phyloP scores from a whole-genome alignment of 2,888 invertebrate species.

The Lepidocyrtinus sp. region DNA sequence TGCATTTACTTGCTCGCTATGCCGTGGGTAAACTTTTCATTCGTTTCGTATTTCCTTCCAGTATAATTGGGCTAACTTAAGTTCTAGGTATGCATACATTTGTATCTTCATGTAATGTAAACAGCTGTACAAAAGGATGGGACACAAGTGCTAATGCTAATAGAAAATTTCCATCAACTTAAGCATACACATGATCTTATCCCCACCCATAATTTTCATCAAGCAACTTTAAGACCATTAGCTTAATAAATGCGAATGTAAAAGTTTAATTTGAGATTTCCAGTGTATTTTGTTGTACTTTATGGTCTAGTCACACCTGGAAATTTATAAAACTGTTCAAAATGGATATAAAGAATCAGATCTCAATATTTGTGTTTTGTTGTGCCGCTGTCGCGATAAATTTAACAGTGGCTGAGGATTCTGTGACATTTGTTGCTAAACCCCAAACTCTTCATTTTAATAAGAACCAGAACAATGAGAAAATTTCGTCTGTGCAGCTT shows the following conservation, averaged over 20 bases:
- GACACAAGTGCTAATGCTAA: background rate
- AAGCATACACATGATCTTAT: background rate
- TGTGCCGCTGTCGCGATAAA: slow-evolving; percentile 19
- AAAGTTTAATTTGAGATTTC: slow-evolving; percentile 4
- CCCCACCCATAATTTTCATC: background rate
- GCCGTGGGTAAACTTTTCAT: too few relatives aligned
- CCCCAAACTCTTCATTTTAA: slow-evolving; percentile 42
- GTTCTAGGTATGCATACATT: too few relatives aligned
- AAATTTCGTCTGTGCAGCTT: slow-evolving; percentile 43
- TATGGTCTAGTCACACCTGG: background rate
- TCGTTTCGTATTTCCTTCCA: too few relatives aligned
- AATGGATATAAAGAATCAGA: slow-evolving; percentile 1
- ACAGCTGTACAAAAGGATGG: background rate
- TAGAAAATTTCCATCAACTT: background rate
- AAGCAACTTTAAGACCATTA: too few relatives aligned
- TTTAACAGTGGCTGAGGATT: slow-evolving; percentile 29
- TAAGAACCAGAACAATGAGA: slow-evolving; percentile 31
- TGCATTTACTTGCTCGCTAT: too few relatives aligned
- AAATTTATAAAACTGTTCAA: slow-evolving; percentile 18
- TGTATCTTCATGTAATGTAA: too few relatives aligned
- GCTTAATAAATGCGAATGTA: background rate
- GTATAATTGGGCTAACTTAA: too few relatives aligned
- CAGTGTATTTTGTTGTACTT: background rate
- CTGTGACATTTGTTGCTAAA: slow-evolving; percentile 46
- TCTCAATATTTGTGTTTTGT: slow-evolving; percentile 28